A percentile compares a stretch with the other conserved stretches of the same genome.
These are phyloP conservation scores for Nerophis ophidion DNA, from an alignment of 2,113 vertebrate genomes.

Conservation along the genomic window DNA sequence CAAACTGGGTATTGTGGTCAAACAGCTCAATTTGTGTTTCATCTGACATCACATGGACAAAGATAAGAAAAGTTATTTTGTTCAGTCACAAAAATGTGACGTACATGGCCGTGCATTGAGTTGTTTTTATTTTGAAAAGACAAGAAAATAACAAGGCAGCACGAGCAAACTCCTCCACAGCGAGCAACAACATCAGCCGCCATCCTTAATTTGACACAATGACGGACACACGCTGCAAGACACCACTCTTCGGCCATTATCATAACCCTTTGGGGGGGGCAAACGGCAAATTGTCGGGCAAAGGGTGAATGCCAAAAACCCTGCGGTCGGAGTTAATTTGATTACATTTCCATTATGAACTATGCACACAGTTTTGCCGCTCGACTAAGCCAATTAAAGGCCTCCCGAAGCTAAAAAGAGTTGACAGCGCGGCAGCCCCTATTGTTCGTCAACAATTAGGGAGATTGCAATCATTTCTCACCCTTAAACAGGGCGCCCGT, in stretches of 20 bases:
- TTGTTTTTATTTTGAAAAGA: background rate
- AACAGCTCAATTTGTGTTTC: too few relatives aligned
- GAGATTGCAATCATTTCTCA: slow-evolving; percentile 49
- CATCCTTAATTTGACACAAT: slow-evolving; percentile 37
- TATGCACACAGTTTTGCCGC: slow-evolving; percentile 72
- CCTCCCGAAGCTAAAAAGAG: slow-evolving; percentile 59
- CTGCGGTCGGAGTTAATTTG: slow-evolving; percentile 66
- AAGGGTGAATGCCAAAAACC: slow-evolving; percentile 65
- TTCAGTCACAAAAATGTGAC: too few relatives aligned
- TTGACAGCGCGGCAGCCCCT: slow-evolving; percentile 35
- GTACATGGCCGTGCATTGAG: too few relatives aligned
- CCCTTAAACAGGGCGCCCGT: slow-evolving; percentile 26
- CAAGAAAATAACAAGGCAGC: slow-evolving; percentile 1
- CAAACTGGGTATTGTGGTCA: too few relatives aligned
- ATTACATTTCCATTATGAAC: slow-evolving; percentile 73
- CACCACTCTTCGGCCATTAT: slow-evolving; percentile 52
- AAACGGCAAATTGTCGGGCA: slow-evolving; percentile 65
- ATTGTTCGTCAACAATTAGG: slow-evolving; percentile 48
- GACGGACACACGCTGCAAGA: slow-evolving; percentile 49
- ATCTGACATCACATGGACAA: too few relatives aligned
- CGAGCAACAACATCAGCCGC: slow-evolving; percentile 34
- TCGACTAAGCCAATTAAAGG: slow-evolving; percentile 66
- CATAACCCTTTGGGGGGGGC: slow-evolving; percentile 55
- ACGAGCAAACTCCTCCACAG: slow-evolving; percentile 11
- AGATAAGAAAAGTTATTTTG: too few relatives aligned